A percentile compares a stretch with the other conserved stretches of the same genome.
These are phyloP conservation scores for Nestor notabilis DNA, from an alignment of 2,113 vertebrate species.

Conservation along the genomic window DNA sequence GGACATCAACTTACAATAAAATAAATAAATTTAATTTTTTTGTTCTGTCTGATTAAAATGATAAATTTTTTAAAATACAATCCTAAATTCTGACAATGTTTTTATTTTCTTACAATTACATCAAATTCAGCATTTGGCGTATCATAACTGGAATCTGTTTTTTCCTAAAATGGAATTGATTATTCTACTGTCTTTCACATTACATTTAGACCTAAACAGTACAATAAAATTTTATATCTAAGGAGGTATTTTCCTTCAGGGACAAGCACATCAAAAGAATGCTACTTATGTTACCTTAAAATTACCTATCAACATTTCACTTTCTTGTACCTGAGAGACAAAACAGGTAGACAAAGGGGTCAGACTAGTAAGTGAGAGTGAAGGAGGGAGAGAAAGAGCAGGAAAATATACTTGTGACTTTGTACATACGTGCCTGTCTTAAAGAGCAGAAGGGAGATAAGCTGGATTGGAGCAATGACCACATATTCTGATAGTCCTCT, in stretches of 20 bases:
- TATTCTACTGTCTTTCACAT: neutral
- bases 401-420: neutral
- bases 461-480: neutral
- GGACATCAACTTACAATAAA: neutral
- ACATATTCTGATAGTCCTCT: neutral
- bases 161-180: neutral
- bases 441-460: neutral
- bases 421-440: neutral
- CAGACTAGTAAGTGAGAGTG: neutral
- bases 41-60: neutral
- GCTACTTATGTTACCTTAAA: neutral
- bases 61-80: neutral
- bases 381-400: neutral
- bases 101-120: neutral
- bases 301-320: neutral
- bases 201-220: neutral
- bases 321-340: neutral
- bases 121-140: neutral
- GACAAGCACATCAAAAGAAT: neutral
- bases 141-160: accelerated
- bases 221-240: neutral
- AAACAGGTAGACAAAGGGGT: neutral
- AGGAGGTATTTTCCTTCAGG: neutral
- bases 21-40: neutral
- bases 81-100: neutral